phyloP scores from a whole-genome alignment of 2,113 vertebrate genomes.

The Ceuthmochares aereus region DNA sequence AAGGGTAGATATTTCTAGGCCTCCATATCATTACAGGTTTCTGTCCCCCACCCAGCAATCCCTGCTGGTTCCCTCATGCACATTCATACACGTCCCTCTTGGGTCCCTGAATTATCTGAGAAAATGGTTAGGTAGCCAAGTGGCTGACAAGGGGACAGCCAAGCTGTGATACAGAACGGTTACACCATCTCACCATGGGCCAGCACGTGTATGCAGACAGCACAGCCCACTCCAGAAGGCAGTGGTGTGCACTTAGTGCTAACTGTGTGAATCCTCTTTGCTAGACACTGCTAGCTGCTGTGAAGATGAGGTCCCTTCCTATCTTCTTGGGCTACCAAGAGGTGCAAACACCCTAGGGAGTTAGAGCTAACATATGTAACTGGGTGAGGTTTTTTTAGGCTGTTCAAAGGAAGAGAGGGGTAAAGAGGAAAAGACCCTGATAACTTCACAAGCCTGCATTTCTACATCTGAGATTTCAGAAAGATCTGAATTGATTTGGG shows the following conservation, averaged over 20 bases:
- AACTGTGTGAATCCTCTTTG: background rate
- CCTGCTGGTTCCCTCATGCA: background rate
- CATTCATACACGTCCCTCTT: background rate
- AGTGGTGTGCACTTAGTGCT: background rate
- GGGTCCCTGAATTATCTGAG: background rate
- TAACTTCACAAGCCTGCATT: background rate
- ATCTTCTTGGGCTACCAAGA: background rate
- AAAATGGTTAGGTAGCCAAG: background rate
- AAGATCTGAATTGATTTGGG: background rate
- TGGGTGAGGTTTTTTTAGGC: accelerated
- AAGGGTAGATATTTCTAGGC: background rate
- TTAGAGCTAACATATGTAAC: background rate
- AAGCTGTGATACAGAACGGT: background rate
- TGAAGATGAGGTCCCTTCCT: background rate
- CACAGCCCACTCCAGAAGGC: background rate
- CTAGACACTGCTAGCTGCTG: background rate
- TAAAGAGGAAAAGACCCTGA: background rate
- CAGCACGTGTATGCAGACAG: background rate
- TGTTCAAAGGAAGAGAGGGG: background rate
- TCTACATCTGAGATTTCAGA: background rate
- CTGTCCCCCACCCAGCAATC: background rate
- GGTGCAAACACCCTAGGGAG: background rate
- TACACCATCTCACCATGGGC: background rate
- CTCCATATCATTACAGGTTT: background rate
- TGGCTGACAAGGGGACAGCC: background rate